Conservation (phyloP, 2,888 invertebrate species). For the Corbicula japonica region DNA sequence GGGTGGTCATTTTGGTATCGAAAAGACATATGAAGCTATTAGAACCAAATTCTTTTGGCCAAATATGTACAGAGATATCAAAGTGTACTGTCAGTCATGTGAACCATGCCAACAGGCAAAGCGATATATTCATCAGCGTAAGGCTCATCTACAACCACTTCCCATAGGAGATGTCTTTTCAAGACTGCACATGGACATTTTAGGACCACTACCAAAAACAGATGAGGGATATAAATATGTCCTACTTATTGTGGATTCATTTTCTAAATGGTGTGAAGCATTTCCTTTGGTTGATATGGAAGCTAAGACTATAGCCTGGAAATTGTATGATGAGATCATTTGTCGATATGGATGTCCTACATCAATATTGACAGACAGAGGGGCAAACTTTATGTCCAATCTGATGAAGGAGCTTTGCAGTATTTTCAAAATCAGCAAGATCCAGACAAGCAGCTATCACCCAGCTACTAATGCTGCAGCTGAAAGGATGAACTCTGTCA, state of each 20-base stretch:
- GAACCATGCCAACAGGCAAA: slow-evolving; percentile 22
- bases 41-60: slow-evolving; percentile 39
- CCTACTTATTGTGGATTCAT: slow-evolving; percentile 51
- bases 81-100: slow-evolving; percentile 20
- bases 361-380: slow-evolving; percentile 53
- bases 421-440: slow-evolving; percentile 43
- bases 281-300: background rate
- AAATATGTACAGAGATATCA: slow-evolving; percentile 13
- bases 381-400: slow-evolving; percentile 51
- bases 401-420: slow-evolving; percentile 44
- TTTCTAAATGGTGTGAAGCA: slow-evolving; percentile 38
- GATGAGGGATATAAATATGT: slow-evolving; percentile 45
- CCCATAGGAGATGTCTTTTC: slow-evolving; percentile 36
- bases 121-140: background rate
- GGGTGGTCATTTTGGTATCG: slow-evolving; percentile 23
- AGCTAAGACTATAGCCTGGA: no score
- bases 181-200: slow-evolving; percentile 45
- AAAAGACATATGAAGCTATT: slow-evolving; percentile 33
- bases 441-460: slow-evolving; percentile 14
- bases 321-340: slow-evolving; percentile 49
- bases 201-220: slow-evolving; percentile 40
- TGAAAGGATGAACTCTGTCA: slow-evolving; percentile 30
- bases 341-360: slow-evolving; percentile 41
- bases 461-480: slow-evolving; percentile 18
- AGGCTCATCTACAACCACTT: slow-evolving; percentile 39